Evolutionary conservation across 1,140 invertebrate genomes (phyloP), one percentile per base, ranked within the genome.

Genomic region (Daktulosphaira vitifoliae): DNA sequence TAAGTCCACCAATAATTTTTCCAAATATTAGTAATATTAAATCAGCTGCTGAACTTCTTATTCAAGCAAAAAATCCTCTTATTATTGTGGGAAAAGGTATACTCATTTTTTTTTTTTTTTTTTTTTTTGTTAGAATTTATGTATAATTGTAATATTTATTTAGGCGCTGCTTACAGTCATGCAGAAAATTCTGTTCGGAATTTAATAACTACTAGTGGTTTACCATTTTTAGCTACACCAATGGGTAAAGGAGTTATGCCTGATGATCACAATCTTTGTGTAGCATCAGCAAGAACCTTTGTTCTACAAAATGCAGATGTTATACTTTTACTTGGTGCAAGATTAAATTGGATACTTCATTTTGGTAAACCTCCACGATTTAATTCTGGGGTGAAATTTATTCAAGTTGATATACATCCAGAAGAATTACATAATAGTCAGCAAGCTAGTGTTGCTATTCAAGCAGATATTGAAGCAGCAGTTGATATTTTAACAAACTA

Each of bases 331-430:
- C 74, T 97, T 16, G 95, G 95, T 3, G 94, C 93, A 2, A 78
- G 94, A 65, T 78, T 97, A 1, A 98, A 98, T 76, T 98, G 95
- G 95, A 98, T 98, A 75, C 77, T 98, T 37, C 95, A 98, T 78
- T 98, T 97, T 78, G 95, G 94, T 11, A 81, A 84, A 52, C 77
- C 87, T n/a, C 94, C 93, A 16, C 77, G 94, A 26, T 97, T 87
- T 74, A 80, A 82, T 26, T 75, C 80, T 20, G 77, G 90, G 74
- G 90, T 94, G 0, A 92, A 93, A 78, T 76, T 97, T 53, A 92
- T 97, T 71, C 93, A 96, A 79, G 84, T 97, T 8, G 95, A 98
- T 72, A 81, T 96, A 59, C 82, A 80, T 64, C 80, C 90, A 3
- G 94, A 97, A 77, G 94, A 98, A 75, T 78, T 97, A 64, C 86